Evolutionary conservation across 2,113 vertebrate genomes (phyloP), one percentile per base, ranked within the genome.

Genomic region (Lophochroa leadbeateri): DNA sequence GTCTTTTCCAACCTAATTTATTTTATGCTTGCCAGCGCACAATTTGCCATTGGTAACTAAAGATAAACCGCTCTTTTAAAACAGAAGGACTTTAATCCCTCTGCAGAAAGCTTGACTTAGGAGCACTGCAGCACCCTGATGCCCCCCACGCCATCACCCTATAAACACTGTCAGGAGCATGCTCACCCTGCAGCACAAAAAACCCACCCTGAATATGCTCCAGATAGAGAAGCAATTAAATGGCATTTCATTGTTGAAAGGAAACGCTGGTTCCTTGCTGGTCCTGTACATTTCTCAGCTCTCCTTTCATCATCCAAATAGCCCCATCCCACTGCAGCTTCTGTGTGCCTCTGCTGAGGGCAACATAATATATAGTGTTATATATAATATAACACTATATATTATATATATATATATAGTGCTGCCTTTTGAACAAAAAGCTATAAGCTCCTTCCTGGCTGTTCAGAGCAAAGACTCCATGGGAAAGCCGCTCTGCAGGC

Each of bases 161-260:
- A 3, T 0, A 0, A 39, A 15, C 33, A 11, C 33, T 49, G 20
- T 28, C 4, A 1, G 16, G 21, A 77, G 1, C 1, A 1, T 2
- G 1, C 31, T 46, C 4, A 0, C 20, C 47, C 53, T 2, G 5
- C n/a, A 24, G 47, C 33, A 49, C 20, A 33, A 19, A 86, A 65
- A 55, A 10, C 7, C 8, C 53, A 27, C 27, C 6, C 17, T 5
- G 15, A 44, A 44, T 1, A 5, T 0, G 4, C 10, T 61, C 33
- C 33, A 75, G 39, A 46, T 15, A 44, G 15, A 39, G n/a, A 25
- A 5, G 20, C 13, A 20, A 61, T 0, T 0, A 37, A 71, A 84
- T 0, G 0, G 20, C 5, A 11, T 76, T 49, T 31, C 3, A 0
- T 6, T 35, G 4, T 37, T 3, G 1, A 64, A 58, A 71, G 11